Evolutionary conservation across 2,113 vertebrate genomes (phyloP).

Genomic region (Anoura caudifer): DNA sequence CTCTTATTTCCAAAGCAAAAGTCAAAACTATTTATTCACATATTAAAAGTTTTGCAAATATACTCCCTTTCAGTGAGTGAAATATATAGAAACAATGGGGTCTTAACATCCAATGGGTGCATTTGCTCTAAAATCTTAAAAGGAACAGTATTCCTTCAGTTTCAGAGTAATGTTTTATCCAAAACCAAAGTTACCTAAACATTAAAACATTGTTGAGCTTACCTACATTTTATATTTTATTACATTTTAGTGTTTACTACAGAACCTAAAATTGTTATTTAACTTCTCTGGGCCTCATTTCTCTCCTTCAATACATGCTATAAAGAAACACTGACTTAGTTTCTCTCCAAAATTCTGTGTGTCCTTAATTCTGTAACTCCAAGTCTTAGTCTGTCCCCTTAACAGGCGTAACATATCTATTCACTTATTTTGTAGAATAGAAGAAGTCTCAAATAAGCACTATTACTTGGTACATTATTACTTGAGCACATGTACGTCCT

Average conservation of each 20-base stretch:
- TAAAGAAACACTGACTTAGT: neutral
- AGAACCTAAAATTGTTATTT: neutral
- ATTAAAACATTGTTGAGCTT: neutral
- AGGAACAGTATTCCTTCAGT: neutral
- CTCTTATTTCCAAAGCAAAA: neutral
- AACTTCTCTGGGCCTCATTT: neutral
- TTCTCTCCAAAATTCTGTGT: constrained; percentile 5
- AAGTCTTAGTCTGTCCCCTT: neutral
- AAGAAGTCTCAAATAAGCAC: constrained; percentile 15
- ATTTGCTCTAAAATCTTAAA: neutral
- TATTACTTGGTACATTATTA: neutral
- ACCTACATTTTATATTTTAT: neutral
- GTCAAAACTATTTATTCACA: neutral
- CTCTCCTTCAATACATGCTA: neutral
- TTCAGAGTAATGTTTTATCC: neutral
- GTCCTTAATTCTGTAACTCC: neutral
- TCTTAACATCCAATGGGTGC: neutral
- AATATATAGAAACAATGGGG: neutral
- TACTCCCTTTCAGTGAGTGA: neutral
- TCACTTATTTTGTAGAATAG: neutral
- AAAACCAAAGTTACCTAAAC: neutral
- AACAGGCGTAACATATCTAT: neutral
- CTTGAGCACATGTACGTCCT: neutral
- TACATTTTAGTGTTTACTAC: neutral
- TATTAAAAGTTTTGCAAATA: constrained; percentile 7